These are phyloP conservation scores for Rhyacichthys aspro DNA, from an alignment of 2,797 vertebrate genomes.

Conservation along the genomic window DNA sequence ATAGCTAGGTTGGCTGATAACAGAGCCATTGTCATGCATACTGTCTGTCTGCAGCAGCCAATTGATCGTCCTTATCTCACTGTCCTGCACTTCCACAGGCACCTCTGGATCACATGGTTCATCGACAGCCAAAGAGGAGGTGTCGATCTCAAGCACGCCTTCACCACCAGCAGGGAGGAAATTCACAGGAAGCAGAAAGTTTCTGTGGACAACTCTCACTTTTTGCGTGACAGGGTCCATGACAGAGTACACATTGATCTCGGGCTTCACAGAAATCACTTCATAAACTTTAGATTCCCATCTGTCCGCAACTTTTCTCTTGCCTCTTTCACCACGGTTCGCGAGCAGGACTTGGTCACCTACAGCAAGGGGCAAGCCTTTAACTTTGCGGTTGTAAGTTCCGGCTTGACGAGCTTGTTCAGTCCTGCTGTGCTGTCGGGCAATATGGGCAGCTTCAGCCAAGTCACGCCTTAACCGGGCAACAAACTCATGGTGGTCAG, in stretches of 20 bases:
- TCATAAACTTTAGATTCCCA: conserved; percentile 19
- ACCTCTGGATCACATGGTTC: not conserved
- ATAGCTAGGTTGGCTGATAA: not conserved
- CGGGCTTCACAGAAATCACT: conserved; percentile 4
- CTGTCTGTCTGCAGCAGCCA: conserved; percentile 13
- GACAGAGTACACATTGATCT: conserved; percentile 19
- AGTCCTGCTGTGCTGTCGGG: not conserved
- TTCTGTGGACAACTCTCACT: conserved; percentile 17
- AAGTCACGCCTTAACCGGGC: conserved; percentile 9
- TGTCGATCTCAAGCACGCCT: not conserved
- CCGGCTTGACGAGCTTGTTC: not conserved
- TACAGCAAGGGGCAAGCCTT: not conserved
- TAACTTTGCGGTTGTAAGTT: conserved; percentile 7
- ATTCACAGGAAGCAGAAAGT: conserved; percentile 3
- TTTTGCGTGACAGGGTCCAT: conserved; percentile 1
- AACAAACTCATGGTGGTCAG: conserved; percentile 4
- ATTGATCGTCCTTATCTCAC: conserved; percentile 12
- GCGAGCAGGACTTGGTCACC: conserved; percentile 4
- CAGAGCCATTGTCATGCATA: not conserved
- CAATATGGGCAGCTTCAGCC: conserved; percentile 7
- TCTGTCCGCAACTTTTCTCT: conserved; percentile 17
- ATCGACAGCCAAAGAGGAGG: not conserved
- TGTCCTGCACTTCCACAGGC: conserved; percentile 8
- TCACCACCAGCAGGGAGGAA: not conserved
- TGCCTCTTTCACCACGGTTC: conserved; percentile 9